Conservation (phyloP, 2,113 vertebrate species). For the Cyphomyrus discorhynchus region DNA sequence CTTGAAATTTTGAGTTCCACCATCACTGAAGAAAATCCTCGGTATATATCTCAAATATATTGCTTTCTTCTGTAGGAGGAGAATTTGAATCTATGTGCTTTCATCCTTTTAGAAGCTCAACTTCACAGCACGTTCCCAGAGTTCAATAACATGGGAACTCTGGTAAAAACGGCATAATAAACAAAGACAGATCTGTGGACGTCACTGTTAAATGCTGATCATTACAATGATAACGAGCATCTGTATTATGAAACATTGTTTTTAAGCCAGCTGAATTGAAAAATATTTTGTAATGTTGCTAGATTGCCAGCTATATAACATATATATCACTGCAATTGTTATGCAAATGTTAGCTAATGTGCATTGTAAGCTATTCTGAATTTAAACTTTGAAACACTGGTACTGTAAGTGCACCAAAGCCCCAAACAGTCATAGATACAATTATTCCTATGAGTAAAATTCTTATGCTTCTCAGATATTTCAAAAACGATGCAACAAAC, state of each 20-base stretch:
- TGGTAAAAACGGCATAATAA: neutral
- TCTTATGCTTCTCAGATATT: neutral
- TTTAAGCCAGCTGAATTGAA: neutral
- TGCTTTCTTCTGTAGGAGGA: neutral
- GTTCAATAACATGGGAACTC: neutral
- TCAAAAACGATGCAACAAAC: neutral
- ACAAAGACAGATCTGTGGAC: neutral
- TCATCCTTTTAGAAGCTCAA: neutral
- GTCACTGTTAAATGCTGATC: neutral
- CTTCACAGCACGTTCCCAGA: neutral
- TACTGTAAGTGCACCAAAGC: neutral
- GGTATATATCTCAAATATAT: neutral
- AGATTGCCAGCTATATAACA: neutral
- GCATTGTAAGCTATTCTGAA: neutral
- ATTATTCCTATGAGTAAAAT: neutral
- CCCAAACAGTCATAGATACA: neutral
- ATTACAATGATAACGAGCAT: conserved; percentile 1
- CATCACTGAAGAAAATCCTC: neutral
- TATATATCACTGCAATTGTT: neutral
- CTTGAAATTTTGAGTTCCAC: neutral
- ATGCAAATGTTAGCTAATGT: conserved; percentile 6
- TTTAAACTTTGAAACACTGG: neutral
- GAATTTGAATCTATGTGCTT: neutral
- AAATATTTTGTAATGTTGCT: neutral
- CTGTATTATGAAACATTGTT: neutral